Evolutionary conservation across 2,888 invertebrate genomes (phyloP).

Genomic region (Sarcophaga rosellei): DNA sequence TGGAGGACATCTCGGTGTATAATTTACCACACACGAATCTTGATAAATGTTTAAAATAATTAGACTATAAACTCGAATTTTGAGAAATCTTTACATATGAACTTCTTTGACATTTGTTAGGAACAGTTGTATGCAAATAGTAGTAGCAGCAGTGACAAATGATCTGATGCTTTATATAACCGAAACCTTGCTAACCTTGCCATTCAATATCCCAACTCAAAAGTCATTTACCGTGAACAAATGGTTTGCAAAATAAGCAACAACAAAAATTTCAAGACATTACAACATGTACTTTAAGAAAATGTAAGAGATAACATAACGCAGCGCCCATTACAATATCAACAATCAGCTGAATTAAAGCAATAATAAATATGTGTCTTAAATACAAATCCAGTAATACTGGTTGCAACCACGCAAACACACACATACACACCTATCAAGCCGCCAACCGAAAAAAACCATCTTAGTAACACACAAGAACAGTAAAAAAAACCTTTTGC

Average conservation of each 20-base stretch:
- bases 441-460: neutral
- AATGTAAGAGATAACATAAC: neutral
- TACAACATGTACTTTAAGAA: constrained; percentile 2
- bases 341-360: neutral
- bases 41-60: too few relatives aligned
- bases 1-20: too few relatives aligned
- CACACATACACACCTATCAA: neutral
- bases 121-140: neutral
- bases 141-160: neutral
- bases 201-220: constrained; percentile 26
- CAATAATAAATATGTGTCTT: neutral
- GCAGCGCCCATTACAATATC: neutral
- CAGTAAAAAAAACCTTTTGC: neutral
- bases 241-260: neutral
- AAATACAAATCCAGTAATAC: constrained; percentile 43
- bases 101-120: too few relatives aligned
- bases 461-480: neutral
- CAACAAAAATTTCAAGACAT: neutral
- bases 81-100: too few relatives aligned
- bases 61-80: too few relatives aligned
- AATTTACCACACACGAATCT: too few relatives aligned
- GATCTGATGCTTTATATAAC: neutral
- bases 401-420: constrained; percentile 27
- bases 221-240: constrained; percentile 37
- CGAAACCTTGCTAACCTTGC: constrained; percentile 24